phyloP scores from a whole-genome alignment of 2,113 vertebrate species.

The Ellobius talpinus region DNA sequence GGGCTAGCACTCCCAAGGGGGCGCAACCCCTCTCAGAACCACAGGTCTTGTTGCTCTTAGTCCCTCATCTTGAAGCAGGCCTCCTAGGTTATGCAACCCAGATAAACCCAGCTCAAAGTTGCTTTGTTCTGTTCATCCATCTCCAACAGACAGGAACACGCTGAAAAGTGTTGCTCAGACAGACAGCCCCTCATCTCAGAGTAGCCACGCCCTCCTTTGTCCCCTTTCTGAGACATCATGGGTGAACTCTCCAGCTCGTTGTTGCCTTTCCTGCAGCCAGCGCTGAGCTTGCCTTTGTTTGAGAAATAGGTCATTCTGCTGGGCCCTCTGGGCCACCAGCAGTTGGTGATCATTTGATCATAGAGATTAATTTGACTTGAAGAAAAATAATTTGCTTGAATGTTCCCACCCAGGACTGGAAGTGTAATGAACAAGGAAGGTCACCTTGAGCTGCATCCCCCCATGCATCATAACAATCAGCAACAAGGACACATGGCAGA shows the following conservation, averaged over 20 bases:
- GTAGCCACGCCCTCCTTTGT: rapidly evolving
- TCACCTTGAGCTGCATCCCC: background rate
- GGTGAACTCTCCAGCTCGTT: background rate
- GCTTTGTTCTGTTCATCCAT: background rate
- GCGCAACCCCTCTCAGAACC: background rate
- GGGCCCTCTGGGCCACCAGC: background rate
- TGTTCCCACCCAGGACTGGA: too few species aligned
- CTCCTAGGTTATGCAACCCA: background rate
- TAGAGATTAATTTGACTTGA: background rate
- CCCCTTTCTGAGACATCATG: background rate
- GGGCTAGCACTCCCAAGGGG: background rate
- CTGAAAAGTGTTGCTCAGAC: too few species aligned
- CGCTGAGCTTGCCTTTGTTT: background rate
- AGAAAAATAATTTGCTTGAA: background rate
- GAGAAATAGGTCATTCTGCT: background rate
- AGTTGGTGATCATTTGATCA: background rate
- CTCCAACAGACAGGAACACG: background rate
- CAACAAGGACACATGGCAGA: background rate
- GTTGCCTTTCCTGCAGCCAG: background rate
- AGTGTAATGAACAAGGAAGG: background rate
- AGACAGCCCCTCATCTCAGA: background rate
- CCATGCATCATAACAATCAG: background rate
- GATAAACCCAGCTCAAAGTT: background rate
- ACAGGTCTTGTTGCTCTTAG: rapidly evolving
- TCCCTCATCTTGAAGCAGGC: too few species aligned